Evolutionary conservation across 2,888 invertebrate species (phyloP).

Genomic region (Caenorhabditis sinica): DNA sequence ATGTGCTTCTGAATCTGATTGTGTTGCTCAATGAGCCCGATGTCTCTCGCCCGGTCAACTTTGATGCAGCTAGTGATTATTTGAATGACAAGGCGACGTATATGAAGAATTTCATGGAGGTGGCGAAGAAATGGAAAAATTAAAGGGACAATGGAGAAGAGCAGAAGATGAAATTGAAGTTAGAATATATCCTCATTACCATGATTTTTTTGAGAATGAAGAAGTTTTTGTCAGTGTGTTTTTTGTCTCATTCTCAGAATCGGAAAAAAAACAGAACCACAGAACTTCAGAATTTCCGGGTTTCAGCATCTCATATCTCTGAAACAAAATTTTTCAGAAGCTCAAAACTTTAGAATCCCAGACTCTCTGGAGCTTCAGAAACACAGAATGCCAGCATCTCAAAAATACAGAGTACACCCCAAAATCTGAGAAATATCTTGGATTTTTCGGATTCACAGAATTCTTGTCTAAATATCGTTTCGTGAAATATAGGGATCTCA

Average conservation of each 20-base stretch:
- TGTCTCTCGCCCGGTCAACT: conserved; percentile 62
- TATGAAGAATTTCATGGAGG: conserved; percentile 38
- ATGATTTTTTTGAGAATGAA: no score
- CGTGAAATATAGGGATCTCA: no score
- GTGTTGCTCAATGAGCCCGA: conserved; percentile 62
- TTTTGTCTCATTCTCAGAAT: neutral
- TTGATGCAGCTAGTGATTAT: conserved; percentile 61
- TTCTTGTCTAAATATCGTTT: no score
- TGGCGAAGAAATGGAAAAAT: conserved; percentile 36
- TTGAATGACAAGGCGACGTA: conserved; percentile 39
- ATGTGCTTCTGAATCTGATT: conserved; percentile 56
- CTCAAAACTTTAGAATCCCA: neutral
- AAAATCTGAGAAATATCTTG: neutral
- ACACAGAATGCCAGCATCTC: neutral
- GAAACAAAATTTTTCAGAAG: neutral
- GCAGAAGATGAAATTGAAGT: no score
- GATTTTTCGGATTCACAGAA: neutral
- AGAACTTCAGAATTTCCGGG: neutral
- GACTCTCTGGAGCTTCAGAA: neutral
- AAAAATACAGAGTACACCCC: no score
- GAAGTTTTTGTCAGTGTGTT: neutral
- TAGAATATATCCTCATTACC: no score
- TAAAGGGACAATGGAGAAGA: neutral
- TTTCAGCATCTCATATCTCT: neutral
- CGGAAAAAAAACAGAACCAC: neutral